Evolutionary conservation across 2,888 invertebrate species (phyloP).

Genomic region (Zygaena filipendulae): DNA sequence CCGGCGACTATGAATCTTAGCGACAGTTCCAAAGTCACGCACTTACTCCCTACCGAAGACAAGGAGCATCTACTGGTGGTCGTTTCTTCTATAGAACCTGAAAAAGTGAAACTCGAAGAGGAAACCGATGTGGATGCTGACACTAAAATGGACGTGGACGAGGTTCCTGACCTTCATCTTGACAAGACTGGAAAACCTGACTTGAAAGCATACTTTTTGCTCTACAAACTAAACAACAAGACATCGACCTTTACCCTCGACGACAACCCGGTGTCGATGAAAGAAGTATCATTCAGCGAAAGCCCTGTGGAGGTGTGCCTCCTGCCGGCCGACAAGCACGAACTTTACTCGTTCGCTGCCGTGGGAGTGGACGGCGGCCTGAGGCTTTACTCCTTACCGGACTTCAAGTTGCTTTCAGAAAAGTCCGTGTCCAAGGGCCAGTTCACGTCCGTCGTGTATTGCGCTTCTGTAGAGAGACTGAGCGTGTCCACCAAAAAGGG

Average conservation of each 20-base stretch:
- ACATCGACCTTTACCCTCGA: conserved; percentile 48
- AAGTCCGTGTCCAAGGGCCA: conserved; percentile 75
- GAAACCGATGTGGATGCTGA: conserved; percentile 44
- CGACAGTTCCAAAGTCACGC: conserved; percentile 66
- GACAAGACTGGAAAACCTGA: conserved; percentile 34
- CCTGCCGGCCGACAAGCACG: conserved; percentile 64
- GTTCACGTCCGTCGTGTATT: conserved; percentile 86
- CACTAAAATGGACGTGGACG: conserved; percentile 57
- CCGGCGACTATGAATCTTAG: conserved; percentile 56
- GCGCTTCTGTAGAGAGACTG: conserved; percentile 87
- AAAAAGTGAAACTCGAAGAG: conserved; percentile 34
- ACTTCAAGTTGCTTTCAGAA: conserved; percentile 74
- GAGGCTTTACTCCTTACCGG: conserved; percentile 76
- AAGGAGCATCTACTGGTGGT: conserved; percentile 75
- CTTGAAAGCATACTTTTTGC: conserved; percentile 42
- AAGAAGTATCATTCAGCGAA: conserved; percentile 72
- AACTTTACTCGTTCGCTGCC: conserved; percentile 74
- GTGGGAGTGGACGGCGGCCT: conserved; percentile 82
- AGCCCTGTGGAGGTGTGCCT: conserved; percentile 77
- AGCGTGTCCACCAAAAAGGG: conserved; percentile 87
- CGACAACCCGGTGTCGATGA: conserved; percentile 70
- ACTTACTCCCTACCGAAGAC: conserved; percentile 76
- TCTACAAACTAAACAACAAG: conserved; percentile 47
- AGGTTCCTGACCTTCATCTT: conserved; percentile 27
- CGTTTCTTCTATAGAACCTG: conserved; percentile 48